Evolutionary conservation across 2,113 vertebrate species (phyloP).

Genomic region (Acanthochromis polyacanthus): DNA sequence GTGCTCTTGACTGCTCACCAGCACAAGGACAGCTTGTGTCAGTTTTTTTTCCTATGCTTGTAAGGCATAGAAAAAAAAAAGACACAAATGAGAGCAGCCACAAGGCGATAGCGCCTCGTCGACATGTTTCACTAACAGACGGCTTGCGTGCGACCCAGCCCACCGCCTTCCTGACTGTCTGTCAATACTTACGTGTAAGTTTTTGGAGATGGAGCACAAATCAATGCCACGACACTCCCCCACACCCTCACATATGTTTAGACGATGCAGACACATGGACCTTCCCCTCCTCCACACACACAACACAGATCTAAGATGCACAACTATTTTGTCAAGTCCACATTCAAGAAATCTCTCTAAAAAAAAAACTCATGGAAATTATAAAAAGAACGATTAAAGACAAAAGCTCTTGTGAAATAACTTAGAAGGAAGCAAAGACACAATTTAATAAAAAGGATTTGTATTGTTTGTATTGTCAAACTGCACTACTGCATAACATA

Average conservation of each 20-base stretch:
- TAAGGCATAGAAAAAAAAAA: background rate
- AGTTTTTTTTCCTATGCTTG: too few species aligned
- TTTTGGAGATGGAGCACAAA: constrained; percentile 65
- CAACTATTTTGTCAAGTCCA: background rate
- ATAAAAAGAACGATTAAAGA: constrained; percentile 76
- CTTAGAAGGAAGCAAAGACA: constrained; percentile 59
- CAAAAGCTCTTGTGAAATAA: constrained; percentile 17
- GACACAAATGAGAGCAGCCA: constrained; percentile 6
- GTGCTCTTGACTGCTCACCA: background rate
- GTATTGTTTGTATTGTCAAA: constrained; percentile 88
- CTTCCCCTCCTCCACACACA: background rate
- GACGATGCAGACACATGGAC: constrained; percentile 6
- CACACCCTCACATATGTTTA: constrained; percentile 37
- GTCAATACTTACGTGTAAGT: constrained; percentile 66
- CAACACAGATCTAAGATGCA: background rate
- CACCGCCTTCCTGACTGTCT: constrained; percentile 38
- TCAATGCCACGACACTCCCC: constrained; percentile 46
- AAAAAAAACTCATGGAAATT: constrained; percentile 2
- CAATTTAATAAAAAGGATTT: constrained; percentile 82
- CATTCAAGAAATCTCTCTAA: constrained; percentile 9
- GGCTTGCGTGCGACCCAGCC: constrained; percentile 50
- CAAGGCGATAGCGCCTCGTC: constrained; percentile 41
- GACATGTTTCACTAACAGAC: constrained; percentile 58
- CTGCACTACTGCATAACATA: constrained; percentile 98
- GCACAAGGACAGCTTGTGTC: background rate